Evolutionary conservation across 2,888 invertebrate genomes (phyloP), one percentile per base, ranked within the genome.

Genomic region (Monochamus alternatus): DNA sequence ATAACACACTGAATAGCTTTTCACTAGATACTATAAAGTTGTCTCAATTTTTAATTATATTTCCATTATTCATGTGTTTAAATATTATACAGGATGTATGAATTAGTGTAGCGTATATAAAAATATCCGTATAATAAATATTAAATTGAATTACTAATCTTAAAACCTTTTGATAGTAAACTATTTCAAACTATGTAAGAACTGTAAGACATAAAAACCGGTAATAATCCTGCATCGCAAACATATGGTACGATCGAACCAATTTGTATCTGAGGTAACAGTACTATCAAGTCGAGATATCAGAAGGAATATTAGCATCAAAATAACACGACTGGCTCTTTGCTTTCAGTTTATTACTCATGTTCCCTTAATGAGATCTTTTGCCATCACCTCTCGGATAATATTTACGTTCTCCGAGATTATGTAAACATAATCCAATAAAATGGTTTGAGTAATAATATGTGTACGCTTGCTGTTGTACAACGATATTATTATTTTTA

Each of bases 401-500:
- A 67, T 75, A 75, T 75, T 75, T 77, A 77, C 74, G 59, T 22
- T 60, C 67, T 66, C 63, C 60, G 62, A 60, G 68, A 76, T 77
- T 67, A 77, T 74, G 69, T 74, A 70, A 77, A 75, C 75, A 74
- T 62, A 73, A 77, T 75, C 60, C 63, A 43, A 73, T 77, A 73
- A 77, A 77, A 73, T 77, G 69, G 72, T 64, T 47, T 55, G 31
- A 70, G 74, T 71, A 71, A 67, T 76, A 71, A 70, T 71, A 66
- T 70, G 52, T 62, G 70, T 62, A 65, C 52, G 62, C 51, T 65
- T 66, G 70, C 52, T 73, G 75, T 74, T 63, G 51, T 71, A 71
- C 75, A 65, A 73, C 55, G 69, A 63, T 63, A 73, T 74, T 71
- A 75, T 72, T 73, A 75, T 81, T 80, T 81, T 78, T 75, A 74